Conservation (phyloP, 92 coral and sea anemone species). For the Umimayanthus kanabou region DNA sequence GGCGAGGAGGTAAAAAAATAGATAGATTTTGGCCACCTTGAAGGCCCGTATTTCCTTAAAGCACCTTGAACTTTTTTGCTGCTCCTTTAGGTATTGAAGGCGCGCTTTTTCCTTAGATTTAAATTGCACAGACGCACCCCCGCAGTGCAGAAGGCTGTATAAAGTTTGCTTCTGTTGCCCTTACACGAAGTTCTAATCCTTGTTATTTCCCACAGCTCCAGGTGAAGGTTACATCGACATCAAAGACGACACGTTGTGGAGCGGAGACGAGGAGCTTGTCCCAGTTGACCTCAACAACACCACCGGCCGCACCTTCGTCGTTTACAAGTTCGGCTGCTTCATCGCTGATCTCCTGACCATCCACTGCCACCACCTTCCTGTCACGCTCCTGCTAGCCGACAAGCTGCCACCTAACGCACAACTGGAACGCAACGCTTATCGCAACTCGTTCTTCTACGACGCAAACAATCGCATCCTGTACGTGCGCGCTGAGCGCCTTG, state of each 20-base stretch:
- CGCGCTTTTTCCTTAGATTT: too few species aligned
- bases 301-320: conserved; percentile 89
- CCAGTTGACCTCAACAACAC: conserved; percentile 95
- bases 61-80: too few species aligned
- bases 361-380: conserved; percentile 95
- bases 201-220: conserved; percentile 44
- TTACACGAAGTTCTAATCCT: neutral
- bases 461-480: conserved; percentile 94
- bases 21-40: too few species aligned
- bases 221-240: conserved; percentile 98
- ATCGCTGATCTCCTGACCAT: conserved; percentile 89
- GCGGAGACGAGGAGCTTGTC: conserved; percentile 88
- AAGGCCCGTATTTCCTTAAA: too few species aligned
- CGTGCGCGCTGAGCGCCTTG: conserved; percentile 91
- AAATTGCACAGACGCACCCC: too few species aligned
- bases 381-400: conserved; percentile 89
- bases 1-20: too few species aligned
- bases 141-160: too few species aligned
- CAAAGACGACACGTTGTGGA: conserved; percentile 96
- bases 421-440: conserved; percentile 91
- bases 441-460: conserved; percentile 96
- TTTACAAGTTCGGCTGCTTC: conserved; percentile 97
- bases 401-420: conserved; percentile 94
- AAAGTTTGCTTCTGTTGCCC: too few species aligned
- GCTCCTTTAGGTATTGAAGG: too few species aligned